Percentiles rank a stretch among this genome's conserved stretches.
Evolutionary conservation across 2,888 invertebrate species (phyloP).

Genomic region (Agrotis segetum): DNA sequence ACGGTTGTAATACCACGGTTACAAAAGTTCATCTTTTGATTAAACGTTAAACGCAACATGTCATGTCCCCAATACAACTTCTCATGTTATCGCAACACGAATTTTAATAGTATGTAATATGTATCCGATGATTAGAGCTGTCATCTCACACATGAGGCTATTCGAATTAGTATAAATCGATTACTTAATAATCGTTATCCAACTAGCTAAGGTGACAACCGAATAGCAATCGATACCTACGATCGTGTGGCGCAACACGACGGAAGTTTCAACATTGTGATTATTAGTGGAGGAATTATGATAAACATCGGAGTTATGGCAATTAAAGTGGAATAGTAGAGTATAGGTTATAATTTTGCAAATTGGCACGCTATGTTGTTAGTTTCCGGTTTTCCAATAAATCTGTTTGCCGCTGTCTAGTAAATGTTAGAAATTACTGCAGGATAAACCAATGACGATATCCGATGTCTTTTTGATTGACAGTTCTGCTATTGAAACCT

Average conservation of each 20-base stretch:
- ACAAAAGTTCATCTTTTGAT: conserved; percentile 41
- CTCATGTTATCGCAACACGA: conserved; percentile 47
- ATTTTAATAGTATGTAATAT: conserved; percentile 50
- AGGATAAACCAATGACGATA: conserved; percentile 2
- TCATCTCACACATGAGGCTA: conserved; percentile 66
- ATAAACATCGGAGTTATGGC: conserved; percentile 77
- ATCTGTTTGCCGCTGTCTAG: conserved; percentile 7
- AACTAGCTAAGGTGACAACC: conserved; percentile 83
- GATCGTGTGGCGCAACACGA: conserved; percentile 80
- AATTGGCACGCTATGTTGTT: conserved; percentile 66
- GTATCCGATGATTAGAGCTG: conserved; percentile 68
- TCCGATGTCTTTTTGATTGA: conserved; percentile 30
- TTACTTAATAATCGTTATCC: conserved; percentile 86
- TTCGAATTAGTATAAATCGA: conserved; percentile 68
- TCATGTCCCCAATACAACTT: conserved; percentile 41
- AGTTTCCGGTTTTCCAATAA: conserved; percentile 60
- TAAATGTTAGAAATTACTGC: neutral
- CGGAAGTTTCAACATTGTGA: conserved; percentile 85
- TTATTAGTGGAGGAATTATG: conserved; percentile 80
- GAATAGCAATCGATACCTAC: conserved; percentile 80
- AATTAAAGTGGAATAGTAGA: conserved; percentile 69
- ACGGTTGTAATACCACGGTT: conserved; percentile 31
- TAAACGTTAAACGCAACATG: conserved; percentile 46
- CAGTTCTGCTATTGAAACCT: neutral
- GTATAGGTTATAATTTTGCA: conserved; percentile 68